Evolutionary conservation across 1,140 invertebrate genomes (phyloP).

Genomic region (Drosophila orena): DNA sequence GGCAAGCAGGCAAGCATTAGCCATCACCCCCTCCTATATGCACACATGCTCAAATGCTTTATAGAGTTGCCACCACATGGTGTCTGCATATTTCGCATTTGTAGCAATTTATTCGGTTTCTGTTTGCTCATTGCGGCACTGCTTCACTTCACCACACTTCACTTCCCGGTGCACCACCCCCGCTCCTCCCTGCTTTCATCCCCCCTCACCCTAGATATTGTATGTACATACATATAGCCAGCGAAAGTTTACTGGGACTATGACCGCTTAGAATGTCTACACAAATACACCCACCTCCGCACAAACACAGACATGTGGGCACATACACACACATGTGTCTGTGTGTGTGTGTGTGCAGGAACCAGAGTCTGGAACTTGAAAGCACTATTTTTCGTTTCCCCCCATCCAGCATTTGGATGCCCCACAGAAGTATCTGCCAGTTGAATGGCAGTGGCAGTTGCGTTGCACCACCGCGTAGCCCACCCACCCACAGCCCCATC

Average conservation of each 20-base stretch:
- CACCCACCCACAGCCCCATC: neutral
- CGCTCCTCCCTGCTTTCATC: slow-evolving; percentile 7
- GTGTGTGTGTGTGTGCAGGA: slow-evolving; percentile 28
- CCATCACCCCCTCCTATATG: neutral
- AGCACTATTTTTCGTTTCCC: slow-evolving; percentile 59
- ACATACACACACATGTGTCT: neutral
- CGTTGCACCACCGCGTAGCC: slow-evolving; percentile 12
- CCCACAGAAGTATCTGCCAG: slow-evolving; percentile 72
- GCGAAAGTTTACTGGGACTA: slow-evolving; percentile 83
- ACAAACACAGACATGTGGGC: slow-evolving; percentile 31
- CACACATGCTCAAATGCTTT: slow-evolving; percentile 5
- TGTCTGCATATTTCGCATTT: slow-evolving; percentile 41
- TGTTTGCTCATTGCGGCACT: slow-evolving; percentile 36
- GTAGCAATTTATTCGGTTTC: slow-evolving; percentile 45
- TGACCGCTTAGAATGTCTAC: slow-evolving; percentile 84
- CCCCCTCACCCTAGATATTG: slow-evolving; percentile 9
- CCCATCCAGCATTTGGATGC: slow-evolving; percentile 53
- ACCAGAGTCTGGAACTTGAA: slow-evolving; percentile 76
- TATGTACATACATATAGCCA: slow-evolving; percentile 51
- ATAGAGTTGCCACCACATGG: slow-evolving; percentile 35
- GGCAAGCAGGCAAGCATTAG: slow-evolving; percentile 28
- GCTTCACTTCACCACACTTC: slow-evolving; percentile 19
- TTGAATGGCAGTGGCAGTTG: slow-evolving; percentile 64
- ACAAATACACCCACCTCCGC: slow-evolving; percentile 53
- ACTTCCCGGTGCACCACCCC: neutral